Base-by-base conservation (phyloP, 2,888 invertebrate genomes). In the Encarsia formosa region DNA sequence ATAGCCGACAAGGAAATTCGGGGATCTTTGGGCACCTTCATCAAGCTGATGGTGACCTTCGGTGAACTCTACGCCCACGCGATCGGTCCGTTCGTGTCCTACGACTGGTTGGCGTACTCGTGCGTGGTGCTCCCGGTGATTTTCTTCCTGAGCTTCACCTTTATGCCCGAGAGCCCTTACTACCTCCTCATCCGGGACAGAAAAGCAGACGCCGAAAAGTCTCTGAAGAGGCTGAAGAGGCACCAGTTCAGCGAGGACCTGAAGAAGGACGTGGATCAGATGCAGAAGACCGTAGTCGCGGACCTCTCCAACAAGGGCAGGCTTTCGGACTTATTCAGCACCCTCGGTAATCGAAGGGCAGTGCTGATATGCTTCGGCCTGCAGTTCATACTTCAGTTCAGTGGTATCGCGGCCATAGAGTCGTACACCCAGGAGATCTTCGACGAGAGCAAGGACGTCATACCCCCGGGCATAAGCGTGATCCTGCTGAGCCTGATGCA, bases 151-250 rank as follows among this genome's bases (percentile, higher is more conserved):
- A 65, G 75, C 0, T 81, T 82, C 61, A 54, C 74, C 8, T 81
- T 80, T 78, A 77, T 82, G 69, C 83, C 83, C 0, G 83, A 83
- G 61, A 81, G 83, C 0, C 83, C 83, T 2, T 82, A 82, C 59
- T 82, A 77, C 59, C 73, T 83, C 39, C 66, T 84, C 31, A 81
- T 80, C 66, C 76, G 77, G 51, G 78, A 77, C 1, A 71, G 77
- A 23, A 61, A 76, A 3, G 75, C 73, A 2, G 76, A 76, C 0
- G 81, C 82, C 0, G 75, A 70, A 57, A 74, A 69, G 29, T 76
- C 74, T 49, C 75, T 79, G 34, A 70, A 71, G 62, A 65, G 65
- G 32, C 60, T 82, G n/a, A 79, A 77, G 58, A 77, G 79, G 18
- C 72, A 74, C 40, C 70, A 76, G 75, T 50, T 64, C 73, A 62